Base-by-base conservation (phyloP, 1,140 invertebrate genomes). In the Dinoponera quadriceps region DNA sequence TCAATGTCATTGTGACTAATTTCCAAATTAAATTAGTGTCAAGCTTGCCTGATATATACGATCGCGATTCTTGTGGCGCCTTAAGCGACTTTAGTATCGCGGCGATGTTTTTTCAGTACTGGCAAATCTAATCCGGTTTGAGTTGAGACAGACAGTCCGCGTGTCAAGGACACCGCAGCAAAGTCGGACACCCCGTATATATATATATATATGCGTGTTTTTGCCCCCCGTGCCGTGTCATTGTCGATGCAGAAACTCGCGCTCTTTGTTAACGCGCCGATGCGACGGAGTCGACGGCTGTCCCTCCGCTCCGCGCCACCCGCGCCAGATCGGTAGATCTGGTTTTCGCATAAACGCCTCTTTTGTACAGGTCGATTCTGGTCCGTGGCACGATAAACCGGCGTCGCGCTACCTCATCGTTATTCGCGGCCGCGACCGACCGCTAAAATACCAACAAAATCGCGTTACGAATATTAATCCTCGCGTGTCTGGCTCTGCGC, bases 311-410 rank as follows among this genome's bases (percentile, higher is more conserved):
- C 49, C 38, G 7, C 38, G 4, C 38, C 38, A 33, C 29, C 51
- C 84, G 66, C 77, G 80, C 77, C 86, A 44, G 38, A 78, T 86
- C 86, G 73, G 86, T 87, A 87, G 86, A 86, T 87, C 86, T 84
- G 85, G 86, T 87, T 87, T 87, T 83, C 81, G 63, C 55, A 77
- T 83, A 87, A 87, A 87, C 86, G 86, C 51, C 86, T 87, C 86
- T 87, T 87, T 87, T 87, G 86, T 87, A 73, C 66, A 48, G 65
- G 44, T 86, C 71, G 54, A 62, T 73, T 83, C 63, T 60, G 69
- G 78, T n/a, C 44, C 16, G 68, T 62, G 69, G 57, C 22, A 44
- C 38, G 38, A 71, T 80, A 71, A 80, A 80, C 65, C 51, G 75
- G 54, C 75, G 75, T 80, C 51, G 69, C 75, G 75, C 75, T 80